phyloP scores from a whole-genome alignment of 1,140 invertebrate genomes.

The Drosophila jambulina region DNA sequence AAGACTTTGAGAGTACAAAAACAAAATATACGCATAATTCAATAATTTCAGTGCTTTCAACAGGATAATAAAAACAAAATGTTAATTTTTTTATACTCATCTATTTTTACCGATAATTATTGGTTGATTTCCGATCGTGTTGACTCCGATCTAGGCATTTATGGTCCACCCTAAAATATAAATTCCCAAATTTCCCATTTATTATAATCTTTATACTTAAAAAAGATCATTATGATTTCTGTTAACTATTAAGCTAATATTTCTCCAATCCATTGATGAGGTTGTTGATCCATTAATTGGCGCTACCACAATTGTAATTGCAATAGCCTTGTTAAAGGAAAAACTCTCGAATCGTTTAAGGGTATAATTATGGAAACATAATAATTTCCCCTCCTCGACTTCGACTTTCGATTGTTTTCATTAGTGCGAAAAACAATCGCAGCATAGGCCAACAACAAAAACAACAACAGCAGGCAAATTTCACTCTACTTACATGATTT shows the following conservation, averaged over 20 bases:
- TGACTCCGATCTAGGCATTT: no score
- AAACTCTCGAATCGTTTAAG: constrained; percentile 35
- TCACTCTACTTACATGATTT: constrained; percentile 83
- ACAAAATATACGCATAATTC: no score
- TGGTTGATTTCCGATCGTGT: no score
- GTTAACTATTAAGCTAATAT: background rate
- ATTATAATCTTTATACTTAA: background rate
- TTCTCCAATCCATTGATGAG: background rate
- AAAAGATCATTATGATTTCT: no score
- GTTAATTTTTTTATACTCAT: no score
- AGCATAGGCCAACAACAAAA: constrained; percentile 49
- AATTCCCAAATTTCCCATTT: background rate
- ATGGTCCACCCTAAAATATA: no score
- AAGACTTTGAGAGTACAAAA: no score
- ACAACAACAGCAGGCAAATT: constrained; percentile 61
- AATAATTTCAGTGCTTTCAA: no score
- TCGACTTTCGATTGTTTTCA: constrained; percentile 48
- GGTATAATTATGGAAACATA: constrained; percentile 49
- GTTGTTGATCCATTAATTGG: constrained; percentile 34
- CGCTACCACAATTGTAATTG: background rate
- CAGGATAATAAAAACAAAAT: no score
- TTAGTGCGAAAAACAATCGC: constrained; percentile 50
- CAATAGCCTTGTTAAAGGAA: constrained; percentile 20
- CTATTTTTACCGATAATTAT: no score
- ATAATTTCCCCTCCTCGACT: constrained; percentile 25